Evolutionary conservation across 2,888 invertebrate genomes (phyloP).

Genomic region (Hydropsyche betteni): DNA sequence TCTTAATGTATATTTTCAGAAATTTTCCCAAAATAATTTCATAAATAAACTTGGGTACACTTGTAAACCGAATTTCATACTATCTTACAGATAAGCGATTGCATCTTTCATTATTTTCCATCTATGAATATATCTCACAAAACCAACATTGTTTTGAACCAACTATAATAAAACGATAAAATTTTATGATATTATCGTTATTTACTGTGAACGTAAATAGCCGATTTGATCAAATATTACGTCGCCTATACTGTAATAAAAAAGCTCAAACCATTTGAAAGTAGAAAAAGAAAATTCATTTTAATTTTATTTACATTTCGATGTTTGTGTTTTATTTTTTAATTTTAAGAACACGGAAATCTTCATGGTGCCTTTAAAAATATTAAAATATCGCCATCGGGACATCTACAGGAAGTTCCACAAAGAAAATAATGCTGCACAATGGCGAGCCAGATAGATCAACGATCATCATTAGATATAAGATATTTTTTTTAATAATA

Average conservation of each 20-base stretch:
- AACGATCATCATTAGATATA: slow-evolving; percentile 8
- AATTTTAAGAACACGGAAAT: slow-evolving; percentile 40
- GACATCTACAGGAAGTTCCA: slow-evolving; percentile 48
- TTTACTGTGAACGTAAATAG: background rate
- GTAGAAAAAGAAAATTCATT: no score
- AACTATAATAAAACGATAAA: background rate
- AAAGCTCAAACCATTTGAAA: no score
- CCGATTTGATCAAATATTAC: background rate
- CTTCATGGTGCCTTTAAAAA: slow-evolving; percentile 49
- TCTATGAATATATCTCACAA: background rate
- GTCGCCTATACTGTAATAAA: no score
- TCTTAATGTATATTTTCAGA: no score
- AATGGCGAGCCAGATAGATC: slow-evolving; percentile 41
- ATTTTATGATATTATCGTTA: background rate
- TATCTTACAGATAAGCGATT: no score
- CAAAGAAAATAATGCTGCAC: slow-evolving; percentile 47
- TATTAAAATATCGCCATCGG: slow-evolving; percentile 42
- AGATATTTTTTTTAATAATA: slow-evolving; percentile 20
- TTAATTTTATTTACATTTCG: background rate
- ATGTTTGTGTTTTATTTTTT: background rate
- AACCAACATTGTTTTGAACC: background rate
- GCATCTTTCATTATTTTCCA: background rate
- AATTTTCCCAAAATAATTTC: no score
- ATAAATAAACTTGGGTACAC: no score
- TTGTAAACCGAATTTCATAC: no score